Percentiles rank a stretch among this genome's conserved stretches.
Evolutionary conservation across 2,888 invertebrate species (phyloP).

Genomic region (Oithona nana): DNA sequence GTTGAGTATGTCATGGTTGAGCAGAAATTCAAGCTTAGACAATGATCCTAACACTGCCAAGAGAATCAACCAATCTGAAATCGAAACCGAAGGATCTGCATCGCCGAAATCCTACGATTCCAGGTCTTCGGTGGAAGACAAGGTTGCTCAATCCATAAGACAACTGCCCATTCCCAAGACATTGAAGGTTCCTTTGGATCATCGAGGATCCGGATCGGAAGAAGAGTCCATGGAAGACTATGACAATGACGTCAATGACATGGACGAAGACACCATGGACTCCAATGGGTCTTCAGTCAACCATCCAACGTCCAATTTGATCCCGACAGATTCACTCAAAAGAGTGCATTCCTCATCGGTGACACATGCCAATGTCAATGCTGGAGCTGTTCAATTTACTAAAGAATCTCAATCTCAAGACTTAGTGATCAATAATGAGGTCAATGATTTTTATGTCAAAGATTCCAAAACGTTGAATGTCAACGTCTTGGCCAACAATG

Average conservation of each 20-base stretch:
- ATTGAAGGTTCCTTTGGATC: conserved; percentile 10
- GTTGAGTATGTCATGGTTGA: background rate
- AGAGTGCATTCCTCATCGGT: background rate
- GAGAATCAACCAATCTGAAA: background rate
- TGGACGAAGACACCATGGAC: background rate
- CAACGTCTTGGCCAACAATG: conserved; percentile 28
- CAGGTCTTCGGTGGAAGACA: background rate
- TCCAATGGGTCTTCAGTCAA: background rate
- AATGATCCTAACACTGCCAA: background rate
- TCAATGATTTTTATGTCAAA: conserved; percentile 25
- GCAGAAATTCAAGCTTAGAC: background rate
- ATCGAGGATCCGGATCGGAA: background rate
- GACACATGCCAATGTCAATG: background rate
- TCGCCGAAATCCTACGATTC: conserved; percentile 5
- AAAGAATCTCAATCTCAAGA: background rate
- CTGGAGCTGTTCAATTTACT: background rate
- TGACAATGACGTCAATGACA: background rate
- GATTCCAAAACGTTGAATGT: conserved; percentile 39
- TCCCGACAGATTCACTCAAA: background rate
- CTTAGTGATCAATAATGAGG: background rate
- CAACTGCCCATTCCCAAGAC: conserved; percentile 22
- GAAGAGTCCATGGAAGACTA: background rate
- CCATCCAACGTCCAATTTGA: background rate
- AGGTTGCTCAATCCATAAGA: conserved; percentile 18
- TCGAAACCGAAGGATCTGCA: conserved; percentile 9